A percentile compares a stretch with the other conserved stretches of the same genome.
Evolutionary conservation across 2,797 vertebrate species (phyloP).

Genomic region (Melanotaenia maccullochi): DNA sequence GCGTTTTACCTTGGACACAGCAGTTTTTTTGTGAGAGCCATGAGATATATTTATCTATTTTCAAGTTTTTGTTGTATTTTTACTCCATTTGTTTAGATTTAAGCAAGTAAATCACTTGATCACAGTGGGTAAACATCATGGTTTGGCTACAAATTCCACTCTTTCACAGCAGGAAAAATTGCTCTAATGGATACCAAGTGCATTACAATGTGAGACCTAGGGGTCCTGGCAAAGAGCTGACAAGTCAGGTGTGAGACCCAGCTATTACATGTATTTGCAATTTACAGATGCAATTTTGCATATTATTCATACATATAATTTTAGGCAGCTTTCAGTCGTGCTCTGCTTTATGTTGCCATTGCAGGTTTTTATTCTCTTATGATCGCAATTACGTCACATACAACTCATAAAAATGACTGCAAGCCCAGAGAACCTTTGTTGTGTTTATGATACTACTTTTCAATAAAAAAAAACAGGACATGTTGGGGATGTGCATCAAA

Average conservation of each 20-base stretch:
- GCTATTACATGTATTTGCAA: constrained; percentile 3
- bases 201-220: not conserved
- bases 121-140: no score
- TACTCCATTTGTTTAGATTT: no score
- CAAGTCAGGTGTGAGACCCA: not conserved
- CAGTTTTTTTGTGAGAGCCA: no score
- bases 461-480: constrained; percentile 57
- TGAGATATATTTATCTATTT: no score
- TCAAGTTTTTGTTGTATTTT: no score
- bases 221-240: not conserved
- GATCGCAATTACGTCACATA: constrained; percentile 59
- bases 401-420: constrained; percentile 47
- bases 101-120: no score
- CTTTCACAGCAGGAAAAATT: no score
- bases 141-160: no score
- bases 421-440: constrained; percentile 36
- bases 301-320: constrained; percentile 9
- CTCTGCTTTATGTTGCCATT: constrained; percentile 25
- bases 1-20: no score
- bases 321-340: constrained; percentile 23
- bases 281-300: not conserved
- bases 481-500: constrained; percentile 49
- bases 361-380: constrained; percentile 50
- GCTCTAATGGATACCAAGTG: no score
- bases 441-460: constrained; percentile 52